phyloP scores from a whole-genome alignment of 2,888 invertebrate species.

The Hemaris fuciformis region DNA sequence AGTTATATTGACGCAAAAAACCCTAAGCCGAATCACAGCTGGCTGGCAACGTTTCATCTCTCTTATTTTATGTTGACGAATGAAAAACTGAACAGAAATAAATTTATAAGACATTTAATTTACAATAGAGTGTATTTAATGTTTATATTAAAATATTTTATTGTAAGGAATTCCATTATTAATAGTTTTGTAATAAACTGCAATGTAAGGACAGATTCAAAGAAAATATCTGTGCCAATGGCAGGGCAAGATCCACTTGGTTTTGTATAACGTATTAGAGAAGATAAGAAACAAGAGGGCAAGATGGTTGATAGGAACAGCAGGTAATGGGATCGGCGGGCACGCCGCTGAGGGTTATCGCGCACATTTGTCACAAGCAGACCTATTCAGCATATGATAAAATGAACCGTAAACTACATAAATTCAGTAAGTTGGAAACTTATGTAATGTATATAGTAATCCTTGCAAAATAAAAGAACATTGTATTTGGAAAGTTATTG shows the following conservation, averaged over 20 bases:
- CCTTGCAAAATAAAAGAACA: conserved; percentile 21
- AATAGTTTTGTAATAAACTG: not conserved
- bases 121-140: too few species aligned
- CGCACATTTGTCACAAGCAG: conserved; percentile 49
- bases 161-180: too few species aligned
- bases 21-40: not conserved
- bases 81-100: not conserved
- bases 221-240: not conserved
- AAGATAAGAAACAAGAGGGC: conserved; percentile 62
- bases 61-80: not conserved
- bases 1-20: conserved; percentile 35
- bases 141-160: not conserved
- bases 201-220: not conserved
- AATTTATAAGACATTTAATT: not conserved
- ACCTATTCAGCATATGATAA: conserved; percentile 46
- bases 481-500: conserved; percentile 34
- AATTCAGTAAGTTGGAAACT: conserved; percentile 20
- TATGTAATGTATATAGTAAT: conserved; percentile 22
- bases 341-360: conserved; percentile 47
- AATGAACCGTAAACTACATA: conserved; percentile 34
- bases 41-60: not conserved
- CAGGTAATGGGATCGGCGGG: conserved; percentile 45
- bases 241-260: not conserved
- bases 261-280: conserved; percentile 51
- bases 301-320: conserved; percentile 54